Evolutionary conservation across 2,113 vertebrate genomes (phyloP), one percentile per base, ranked within the genome.

Genomic region (Leuciscus idus): DNA sequence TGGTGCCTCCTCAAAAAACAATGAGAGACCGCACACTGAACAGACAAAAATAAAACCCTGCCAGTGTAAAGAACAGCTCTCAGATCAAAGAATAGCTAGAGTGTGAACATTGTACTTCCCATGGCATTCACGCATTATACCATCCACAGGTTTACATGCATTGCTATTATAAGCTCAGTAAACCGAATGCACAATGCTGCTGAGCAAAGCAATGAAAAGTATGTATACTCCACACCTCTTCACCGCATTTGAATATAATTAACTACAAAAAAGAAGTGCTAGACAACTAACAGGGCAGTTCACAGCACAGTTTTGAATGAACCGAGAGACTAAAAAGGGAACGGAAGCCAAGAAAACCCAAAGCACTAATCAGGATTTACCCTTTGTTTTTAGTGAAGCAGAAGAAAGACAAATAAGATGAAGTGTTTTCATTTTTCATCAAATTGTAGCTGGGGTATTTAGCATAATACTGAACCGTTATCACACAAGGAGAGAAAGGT

Each of bases 191-290:
- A 62, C 57, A 8, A 39, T 19, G 61, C 43, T 66, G 17, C 62
- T 68, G 26, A 66, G 8, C 12, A 26, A 28, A 17, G 80, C 61
- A 66, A n/a, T 93, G 90, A 92, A 92, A 93, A 94, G 90, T 90
- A 93, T 95, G 93, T 92, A 90, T 92, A 91, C 93, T 90, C 90
- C 90, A 85, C 91, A 77, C 84, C 91, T 91, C 92, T 89, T 88
- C 87, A 92, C 91, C 84, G 89, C 90, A 93, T 92, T 88, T 93
- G 88, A 90, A 72, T 79, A 87, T 92, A 94, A 94, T 94, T 94
- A 94, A 90, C 90, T 91, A 87, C 91, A 91, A 93, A 81, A 43
- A 93, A 92, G 92, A 91, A 93, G 93, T 92, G 90, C 91, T 87
- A 87, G 90, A 89, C 86, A 89, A 92, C 91, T 93, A 90, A 82